phyloP scores from a whole-genome alignment of 2,888 invertebrate genomes.

The Ectobius pallidus region DNA sequence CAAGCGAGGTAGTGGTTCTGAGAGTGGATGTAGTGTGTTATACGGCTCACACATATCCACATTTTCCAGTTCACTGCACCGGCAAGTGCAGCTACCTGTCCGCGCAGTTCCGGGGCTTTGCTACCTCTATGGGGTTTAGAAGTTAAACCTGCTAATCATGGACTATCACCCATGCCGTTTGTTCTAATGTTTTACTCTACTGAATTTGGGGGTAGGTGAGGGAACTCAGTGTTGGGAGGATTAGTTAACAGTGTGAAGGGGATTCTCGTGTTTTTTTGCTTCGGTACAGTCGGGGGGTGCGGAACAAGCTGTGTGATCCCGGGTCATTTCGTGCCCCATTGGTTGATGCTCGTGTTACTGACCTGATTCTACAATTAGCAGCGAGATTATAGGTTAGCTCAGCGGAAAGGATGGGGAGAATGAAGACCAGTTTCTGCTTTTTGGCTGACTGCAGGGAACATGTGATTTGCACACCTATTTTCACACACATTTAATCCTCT shows the following conservation, averaged over 20 bases:
- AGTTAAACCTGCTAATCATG: conserved; percentile 9
- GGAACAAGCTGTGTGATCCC: background rate
- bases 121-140: background rate
- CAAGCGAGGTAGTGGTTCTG: too few species aligned
- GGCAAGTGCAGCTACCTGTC: conserved; percentile 34
- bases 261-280: background rate
- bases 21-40: too few species aligned
- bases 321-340: background rate
- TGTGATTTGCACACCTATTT: too few species aligned
- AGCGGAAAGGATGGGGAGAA: too few species aligned
- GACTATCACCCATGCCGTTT: conserved; percentile 3
- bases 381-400: background rate
- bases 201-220: background rate
- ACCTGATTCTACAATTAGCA: background rate
- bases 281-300: background rate
- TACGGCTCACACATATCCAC: background rate
- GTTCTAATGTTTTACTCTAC: background rate
- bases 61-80: conserved; percentile 9
- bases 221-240: background rate
- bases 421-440: background rate
- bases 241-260: background rate
- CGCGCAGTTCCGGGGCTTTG: too few species aligned
- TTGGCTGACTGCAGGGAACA: background rate
- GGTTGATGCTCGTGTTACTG: background rate
- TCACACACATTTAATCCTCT: too few species aligned